Evolutionary conservation across 2,797 vertebrate genomes (phyloP).

Genomic region (Menidia menidia): DNA sequence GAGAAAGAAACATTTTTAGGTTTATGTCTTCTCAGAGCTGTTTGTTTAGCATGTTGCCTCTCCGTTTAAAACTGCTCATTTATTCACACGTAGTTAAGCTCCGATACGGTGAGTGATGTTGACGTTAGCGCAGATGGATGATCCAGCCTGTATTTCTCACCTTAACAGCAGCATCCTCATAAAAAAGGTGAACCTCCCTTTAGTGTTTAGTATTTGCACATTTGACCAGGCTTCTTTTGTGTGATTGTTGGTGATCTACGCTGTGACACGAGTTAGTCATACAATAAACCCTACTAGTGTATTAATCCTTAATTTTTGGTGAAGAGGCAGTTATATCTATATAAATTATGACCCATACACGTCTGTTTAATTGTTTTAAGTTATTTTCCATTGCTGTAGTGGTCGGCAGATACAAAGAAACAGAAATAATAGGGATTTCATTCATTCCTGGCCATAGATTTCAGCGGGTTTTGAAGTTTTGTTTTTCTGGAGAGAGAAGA

Average conservation of each 20-base stretch:
- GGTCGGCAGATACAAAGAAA: not conserved
- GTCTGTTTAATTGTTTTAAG: slow-evolving; percentile 7
- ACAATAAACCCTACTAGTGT: slow-evolving; percentile 66
- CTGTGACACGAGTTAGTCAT: slow-evolving; percentile 19
- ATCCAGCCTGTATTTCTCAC: slow-evolving; percentile 22
- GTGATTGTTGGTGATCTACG: slow-evolving; percentile 41
- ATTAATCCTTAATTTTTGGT: slow-evolving; percentile 54
- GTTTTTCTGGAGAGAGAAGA: slow-evolving; percentile 14
- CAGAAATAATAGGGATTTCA: not conserved
- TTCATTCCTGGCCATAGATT: slow-evolving; percentile 34
- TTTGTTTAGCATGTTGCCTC: slow-evolving; percentile 38
- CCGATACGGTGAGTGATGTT: not conserved
- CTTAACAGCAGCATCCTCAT: slow-evolving; percentile 19
- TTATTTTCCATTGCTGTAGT: not conserved
- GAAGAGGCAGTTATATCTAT: slow-evolving; percentile 43
- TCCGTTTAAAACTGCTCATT: slow-evolving; percentile 37
- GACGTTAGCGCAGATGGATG: slow-evolving; percentile 21
- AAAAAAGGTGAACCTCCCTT: slow-evolving; percentile 26
- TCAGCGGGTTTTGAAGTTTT: not conserved
- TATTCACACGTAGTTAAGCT: slow-evolving; percentile 32
- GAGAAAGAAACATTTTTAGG: slow-evolving; percentile 36
- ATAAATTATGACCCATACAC: slow-evolving; percentile 15
- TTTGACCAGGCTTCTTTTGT: slow-evolving; percentile 48
- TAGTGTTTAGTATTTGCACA: slow-evolving; percentile 67
- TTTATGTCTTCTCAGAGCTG: slow-evolving; percentile 27